Evolutionary conservation across 2,888 invertebrate genomes (phyloP), one percentile per base, ranked within the genome.

Genomic region (Ophion costatus): DNA sequence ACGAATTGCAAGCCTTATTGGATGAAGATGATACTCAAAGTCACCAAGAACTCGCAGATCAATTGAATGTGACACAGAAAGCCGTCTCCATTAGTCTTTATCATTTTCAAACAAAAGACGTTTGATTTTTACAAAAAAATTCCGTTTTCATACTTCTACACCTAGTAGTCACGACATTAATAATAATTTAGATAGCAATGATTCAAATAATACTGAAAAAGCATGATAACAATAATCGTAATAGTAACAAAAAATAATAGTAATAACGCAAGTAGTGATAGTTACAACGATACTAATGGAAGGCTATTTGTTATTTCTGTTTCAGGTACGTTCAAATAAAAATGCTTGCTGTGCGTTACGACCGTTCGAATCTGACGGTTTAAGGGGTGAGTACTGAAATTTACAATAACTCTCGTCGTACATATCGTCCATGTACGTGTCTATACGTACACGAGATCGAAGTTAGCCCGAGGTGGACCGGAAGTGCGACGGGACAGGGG

Each of bases 241-340:
- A 38, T 45, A 45, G 11, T 45, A 14, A 14, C 3, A 51, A 45
- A 51, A 14, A 51, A 45, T 17, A 14, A 51, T 17, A 51, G 17
- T 51, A 51, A 14, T 17, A 14, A 51, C 14, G 17, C 51, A 17
- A 51, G 11, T 51, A 14, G 14, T 2, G 17, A 17, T 17, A 14
- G 17, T 51, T 14, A 3, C 51, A 51, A 51, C 11, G 11, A 17
- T 17, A 14, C 51, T 51, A 51, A 51, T 5, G 51, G 11, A 17
- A 2, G 51, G 17, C 2, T 17, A 14, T 51, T 51, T 9, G 56
- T 42, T 24, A 14, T 80, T 82, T 71, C 51, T 91, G 90, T 91
- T 91, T 56, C 90, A 91, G 91, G 91, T 91, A 90, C 86, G 91
- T 88, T 70, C 51, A 42, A 63, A 63, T 51, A 56, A 57, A 59